These are phyloP conservation scores for Hymenochirus boettgeri DNA, from an alignment of 2,113 vertebrate genomes.

Conservation along the genomic window DNA sequence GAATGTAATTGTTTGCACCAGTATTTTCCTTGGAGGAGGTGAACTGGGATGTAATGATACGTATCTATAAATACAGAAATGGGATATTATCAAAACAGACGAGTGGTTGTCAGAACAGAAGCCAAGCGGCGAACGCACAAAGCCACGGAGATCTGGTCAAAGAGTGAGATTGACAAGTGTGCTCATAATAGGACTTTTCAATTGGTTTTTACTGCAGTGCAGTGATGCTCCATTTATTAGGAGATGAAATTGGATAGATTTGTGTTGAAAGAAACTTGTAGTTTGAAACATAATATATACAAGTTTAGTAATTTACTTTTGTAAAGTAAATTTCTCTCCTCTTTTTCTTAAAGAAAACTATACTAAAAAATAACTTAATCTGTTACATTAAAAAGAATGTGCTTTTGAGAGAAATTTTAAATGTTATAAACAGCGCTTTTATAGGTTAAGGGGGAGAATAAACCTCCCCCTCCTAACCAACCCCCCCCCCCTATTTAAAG, in stretches of 20 bases:
- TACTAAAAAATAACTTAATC: no score
- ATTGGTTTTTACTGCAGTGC: constrained; percentile 26
- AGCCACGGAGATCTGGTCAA: constrained; percentile 14
- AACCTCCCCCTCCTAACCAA: no score
- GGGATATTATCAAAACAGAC: constrained; percentile 21
- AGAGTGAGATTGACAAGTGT: constrained; percentile 28
- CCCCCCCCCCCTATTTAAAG: no score
- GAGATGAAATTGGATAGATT: constrained; percentile 37
- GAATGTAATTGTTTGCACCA: not conserved
- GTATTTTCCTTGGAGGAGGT: constrained; percentile 2
- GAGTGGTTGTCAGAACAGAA: constrained; percentile 20
- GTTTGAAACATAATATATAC: no score
- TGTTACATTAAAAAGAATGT: no score
- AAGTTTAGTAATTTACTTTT: no score
- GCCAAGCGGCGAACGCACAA: not conserved
- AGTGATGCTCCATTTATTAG: constrained; percentile 31
- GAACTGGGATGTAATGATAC: not conserved
- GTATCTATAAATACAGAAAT: constrained; percentile 10
- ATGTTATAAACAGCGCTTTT: no score
- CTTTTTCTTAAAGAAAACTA: no score
- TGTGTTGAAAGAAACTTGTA: constrained; percentile 18
- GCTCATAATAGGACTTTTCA: constrained; percentile 25
- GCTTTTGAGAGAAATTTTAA: no score
- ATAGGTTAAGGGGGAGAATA: no score
- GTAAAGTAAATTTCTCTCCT: no score